Evolutionary conservation across 2,113 vertebrate genomes (phyloP), one percentile per base, ranked within the genome.

Genomic region (Dipodomys spectabilis): DNA sequence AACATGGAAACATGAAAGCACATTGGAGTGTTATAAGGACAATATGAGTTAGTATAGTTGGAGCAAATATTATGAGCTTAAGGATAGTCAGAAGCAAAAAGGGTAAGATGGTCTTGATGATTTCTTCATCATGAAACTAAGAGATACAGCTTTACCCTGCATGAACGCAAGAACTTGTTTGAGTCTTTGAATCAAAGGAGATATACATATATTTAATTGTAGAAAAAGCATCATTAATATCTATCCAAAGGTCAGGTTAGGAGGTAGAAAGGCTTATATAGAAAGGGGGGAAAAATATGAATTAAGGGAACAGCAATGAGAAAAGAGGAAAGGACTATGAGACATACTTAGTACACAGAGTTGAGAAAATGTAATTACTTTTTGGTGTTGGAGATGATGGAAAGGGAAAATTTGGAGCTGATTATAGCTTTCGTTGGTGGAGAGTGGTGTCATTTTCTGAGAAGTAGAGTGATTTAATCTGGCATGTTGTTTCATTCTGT

Each of bases 401-500:
- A 78, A 10, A 92, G 32, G 15, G 90, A 95, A n/a, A 77, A 69
- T 74, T 80, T 86, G 69, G 19, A 2, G 3, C 57, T 85, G 15
- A 82, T 5, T 90, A 25, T 64, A 77, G 85, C 27, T 87, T 87
- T 87, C 15, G 28, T 92, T 57, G 44, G 35, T 35, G 8, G 7
- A 77, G 71, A 68, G 77, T 69, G 15, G 11, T 86, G 39, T 67
- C 75, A 49, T 77, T 87, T 77, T 28, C 78, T 90, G 16, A 90
- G 71, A 44, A 75, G 73, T 78, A 30, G 12, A 92, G 81, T 20
- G 72, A 2, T 68, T 91, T 92, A 62, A 90, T 69, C 20, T 86
- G 28, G 19, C 45, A 68, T 27, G 6, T 67, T 90, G 57, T 85
- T 94, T 80, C 64, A 39, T 92, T 90, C 9, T 16, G 44, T 86